Evolutionary conservation across 2,888 invertebrate genomes (phyloP).

Genomic region (Phengaris arion): DNA sequence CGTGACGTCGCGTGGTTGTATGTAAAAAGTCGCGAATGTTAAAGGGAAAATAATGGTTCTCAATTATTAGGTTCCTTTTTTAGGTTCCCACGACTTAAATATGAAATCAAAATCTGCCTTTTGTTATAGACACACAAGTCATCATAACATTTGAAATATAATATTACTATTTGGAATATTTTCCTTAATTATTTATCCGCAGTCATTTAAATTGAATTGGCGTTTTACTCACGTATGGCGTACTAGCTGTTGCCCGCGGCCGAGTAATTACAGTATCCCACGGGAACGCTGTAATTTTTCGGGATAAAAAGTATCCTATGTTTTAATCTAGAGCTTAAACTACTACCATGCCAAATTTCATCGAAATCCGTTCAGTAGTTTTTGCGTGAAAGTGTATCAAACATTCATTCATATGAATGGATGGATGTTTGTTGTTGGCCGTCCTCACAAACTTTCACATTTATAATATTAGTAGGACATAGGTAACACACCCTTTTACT

Average conservation of each 20-base stretch:
- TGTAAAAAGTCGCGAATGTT: neutral
- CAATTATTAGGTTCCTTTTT: neutral
- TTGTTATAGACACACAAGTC: neutral
- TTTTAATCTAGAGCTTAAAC: no score
- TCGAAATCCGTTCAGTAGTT: no score
- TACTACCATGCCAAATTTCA: no score
- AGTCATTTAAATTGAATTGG: neutral
- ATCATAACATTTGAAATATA: neutral
- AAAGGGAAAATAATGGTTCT: no score
- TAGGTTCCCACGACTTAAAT: neutral
- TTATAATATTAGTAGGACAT: no score
- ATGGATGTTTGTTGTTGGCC: no score
- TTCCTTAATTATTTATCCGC: neutral
- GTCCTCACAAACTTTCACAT: no score
- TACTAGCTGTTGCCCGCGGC: neutral
- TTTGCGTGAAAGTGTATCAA: no score
- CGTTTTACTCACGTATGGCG: neutral
- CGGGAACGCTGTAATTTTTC: no score
- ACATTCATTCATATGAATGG: no score
- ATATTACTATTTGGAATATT: neutral
- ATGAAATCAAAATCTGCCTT: neutral
- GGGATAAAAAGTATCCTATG: no score
- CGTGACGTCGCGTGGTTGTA: conserved; percentile 28
- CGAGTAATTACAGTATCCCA: no score
- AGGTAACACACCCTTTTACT: neutral